These are phyloP conservation scores for Petrocephalus zakoni DNA, from an alignment of 2,113 vertebrate species.

Conservation along the genomic window DNA sequence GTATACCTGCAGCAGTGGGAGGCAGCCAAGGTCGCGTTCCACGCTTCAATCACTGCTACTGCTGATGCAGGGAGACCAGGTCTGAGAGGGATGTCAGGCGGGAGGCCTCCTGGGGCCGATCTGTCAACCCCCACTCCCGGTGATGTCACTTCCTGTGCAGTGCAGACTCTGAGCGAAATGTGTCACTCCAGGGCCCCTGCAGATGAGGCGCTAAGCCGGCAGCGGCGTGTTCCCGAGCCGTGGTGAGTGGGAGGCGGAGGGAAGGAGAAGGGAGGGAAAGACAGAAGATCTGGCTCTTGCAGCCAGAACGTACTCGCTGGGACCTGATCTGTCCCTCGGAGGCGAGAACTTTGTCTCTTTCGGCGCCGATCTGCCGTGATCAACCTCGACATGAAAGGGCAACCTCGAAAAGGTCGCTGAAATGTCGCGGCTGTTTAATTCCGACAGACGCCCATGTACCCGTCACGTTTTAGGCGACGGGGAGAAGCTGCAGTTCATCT, in stretches of 20 bases:
- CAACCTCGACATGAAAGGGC: too few relatives aligned
- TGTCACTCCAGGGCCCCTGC: neutral
- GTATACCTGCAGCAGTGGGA: slow-evolving; percentile 15
- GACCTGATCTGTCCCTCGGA: neutral
- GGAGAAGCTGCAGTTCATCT: neutral
- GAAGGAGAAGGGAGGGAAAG: neutral
- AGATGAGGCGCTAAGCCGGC: neutral
- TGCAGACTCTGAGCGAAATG: slow-evolving; percentile 13
- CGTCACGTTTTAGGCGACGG: neutral
- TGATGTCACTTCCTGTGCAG: slow-evolving; percentile 45
- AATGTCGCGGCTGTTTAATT: neutral
- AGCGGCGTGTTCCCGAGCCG: slow-evolving; percentile 21
- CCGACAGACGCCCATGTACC: neutral
- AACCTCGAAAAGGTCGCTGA: neutral
- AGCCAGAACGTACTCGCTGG: neutral
- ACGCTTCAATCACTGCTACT: slow-evolving; percentile 13
- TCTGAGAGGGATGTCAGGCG: neutral
- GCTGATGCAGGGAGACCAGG: slow-evolving; percentile 20
- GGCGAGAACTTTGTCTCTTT: neutral
- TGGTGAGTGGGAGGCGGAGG: neutral
- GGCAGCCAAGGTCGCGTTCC: slow-evolving; percentile 26
- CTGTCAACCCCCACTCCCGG: neutral
- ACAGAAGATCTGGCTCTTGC: neutral
- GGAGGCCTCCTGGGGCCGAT: neutral
- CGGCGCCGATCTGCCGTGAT: neutral